Evolutionary conservation across 2,113 vertebrate genomes (phyloP).

Genomic region (Meles meles): DNA sequence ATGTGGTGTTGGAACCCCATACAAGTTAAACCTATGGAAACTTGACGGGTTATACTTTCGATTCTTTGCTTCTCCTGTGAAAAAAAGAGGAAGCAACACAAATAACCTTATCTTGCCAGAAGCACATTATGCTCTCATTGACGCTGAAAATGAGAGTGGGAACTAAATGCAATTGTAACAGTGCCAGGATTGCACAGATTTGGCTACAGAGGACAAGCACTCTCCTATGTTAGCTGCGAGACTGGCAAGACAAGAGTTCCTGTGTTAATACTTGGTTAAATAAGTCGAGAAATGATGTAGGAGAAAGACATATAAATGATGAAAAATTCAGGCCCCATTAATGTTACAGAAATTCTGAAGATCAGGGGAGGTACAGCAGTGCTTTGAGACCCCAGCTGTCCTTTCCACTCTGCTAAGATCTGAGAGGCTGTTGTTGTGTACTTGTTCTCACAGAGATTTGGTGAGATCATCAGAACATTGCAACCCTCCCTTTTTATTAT

Average conservation of each 20-base stretch:
- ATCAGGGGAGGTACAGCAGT: fast-evolving
- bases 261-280: background rate
- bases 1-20: constrained; percentile 87
- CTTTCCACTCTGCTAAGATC: background rate
- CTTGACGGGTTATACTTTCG: constrained; percentile 84
- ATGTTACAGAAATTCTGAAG: background rate
- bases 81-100: background rate
- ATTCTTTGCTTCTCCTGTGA: constrained; percentile 86
- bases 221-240: background rate
- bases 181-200: background rate
- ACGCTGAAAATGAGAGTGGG: background rate
- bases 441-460: background rate
- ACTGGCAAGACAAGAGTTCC: background rate
- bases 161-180: background rate
- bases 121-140: background rate
- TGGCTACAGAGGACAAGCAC: background rate
- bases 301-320: background rate
- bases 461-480: background rate
- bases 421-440: background rate
- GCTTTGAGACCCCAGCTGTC: background rate
- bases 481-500: background rate
- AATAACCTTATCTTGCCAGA: constrained; percentile 13
- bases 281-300: background rate
- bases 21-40: constrained; percentile 80
- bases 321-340: background rate